Evolutionary conservation across 2,797 vertebrate genomes (phyloP).

Genomic region (Margarornis squamiger): DNA sequence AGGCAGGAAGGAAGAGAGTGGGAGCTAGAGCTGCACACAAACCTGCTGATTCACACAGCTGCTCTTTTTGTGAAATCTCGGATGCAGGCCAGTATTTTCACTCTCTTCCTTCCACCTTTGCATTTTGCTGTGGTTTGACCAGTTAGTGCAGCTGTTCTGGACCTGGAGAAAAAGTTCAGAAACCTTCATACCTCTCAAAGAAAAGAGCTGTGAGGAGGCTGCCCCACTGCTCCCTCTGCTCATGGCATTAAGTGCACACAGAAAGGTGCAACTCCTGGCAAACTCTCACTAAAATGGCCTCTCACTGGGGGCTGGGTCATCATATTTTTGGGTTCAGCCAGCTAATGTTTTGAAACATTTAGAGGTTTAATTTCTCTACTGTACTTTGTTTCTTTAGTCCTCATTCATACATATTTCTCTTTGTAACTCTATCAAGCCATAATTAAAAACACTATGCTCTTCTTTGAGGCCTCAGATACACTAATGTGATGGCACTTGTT

Average conservation of each 20-base stretch:
- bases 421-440: neutral
- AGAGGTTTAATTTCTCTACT: neutral
- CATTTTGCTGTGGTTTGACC: neutral
- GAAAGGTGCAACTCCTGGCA: neutral
- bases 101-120: neutral
- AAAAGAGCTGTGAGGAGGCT: neutral
- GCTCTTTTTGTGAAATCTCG: neutral
- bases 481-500: rapidly evolving
- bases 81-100: rapidly evolving
- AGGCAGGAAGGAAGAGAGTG: conserved; percentile 19
- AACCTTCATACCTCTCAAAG: neutral
- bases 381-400: neutral
- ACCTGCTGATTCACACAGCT: neutral
- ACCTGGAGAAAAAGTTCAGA: neutral
- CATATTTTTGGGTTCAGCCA: neutral
- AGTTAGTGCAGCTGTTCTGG: neutral
- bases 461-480: neutral
- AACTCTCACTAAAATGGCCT: neutral
- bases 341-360: neutral
- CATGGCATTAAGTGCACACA: neutral
- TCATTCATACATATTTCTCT: neutral
- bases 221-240: neutral
- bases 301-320: neutral
- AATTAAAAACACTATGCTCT: neutral
- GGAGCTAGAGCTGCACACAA: neutral